These are phyloP conservation scores for Drosophila erecta DNA, from an alignment of 1,140 invertebrate genomes.

Conservation along the genomic window DNA sequence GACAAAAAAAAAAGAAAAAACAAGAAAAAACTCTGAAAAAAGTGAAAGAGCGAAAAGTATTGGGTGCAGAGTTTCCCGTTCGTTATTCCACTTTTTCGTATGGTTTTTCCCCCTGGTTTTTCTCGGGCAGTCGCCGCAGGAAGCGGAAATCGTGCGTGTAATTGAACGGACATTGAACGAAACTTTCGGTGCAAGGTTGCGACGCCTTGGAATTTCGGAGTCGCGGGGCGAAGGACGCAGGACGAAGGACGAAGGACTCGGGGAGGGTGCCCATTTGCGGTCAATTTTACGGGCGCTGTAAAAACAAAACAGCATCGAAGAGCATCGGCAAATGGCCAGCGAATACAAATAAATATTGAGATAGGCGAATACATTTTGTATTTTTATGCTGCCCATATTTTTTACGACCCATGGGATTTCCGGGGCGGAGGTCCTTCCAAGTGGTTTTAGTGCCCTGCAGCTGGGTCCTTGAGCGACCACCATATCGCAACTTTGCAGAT, in stretches of 20 bases:
- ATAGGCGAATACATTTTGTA: conserved; percentile 51
- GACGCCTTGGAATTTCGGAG: conserved; percentile 22
- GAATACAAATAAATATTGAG: conserved; percentile 51
- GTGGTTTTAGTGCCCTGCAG: conserved; percentile 27
- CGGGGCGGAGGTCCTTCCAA: background rate
- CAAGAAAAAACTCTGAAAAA: background rate
- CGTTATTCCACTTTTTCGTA: conserved; percentile 20
- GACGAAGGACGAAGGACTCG: too few species aligned
- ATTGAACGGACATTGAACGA: conserved; percentile 80
- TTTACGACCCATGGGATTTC: conserved; percentile 34
- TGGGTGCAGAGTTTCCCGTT: conserved; percentile 33
- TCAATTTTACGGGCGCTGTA: conserved; percentile 75
- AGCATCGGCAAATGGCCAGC: conserved; percentile 41
- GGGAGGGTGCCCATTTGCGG: conserved; percentile 57
- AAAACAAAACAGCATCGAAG: conserved; percentile 64
- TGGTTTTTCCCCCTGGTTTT: conserved; percentile 20
- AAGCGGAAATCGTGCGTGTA: conserved; percentile 80
- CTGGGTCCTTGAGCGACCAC: conserved; percentile 20
- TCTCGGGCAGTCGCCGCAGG: conserved; percentile 52
- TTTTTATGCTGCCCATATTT: conserved; percentile 46
- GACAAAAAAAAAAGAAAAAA: background rate
- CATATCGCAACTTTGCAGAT: conserved; percentile 29
- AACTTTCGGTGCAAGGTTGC: conserved; percentile 58
- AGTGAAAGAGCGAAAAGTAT: conserved; percentile 40
- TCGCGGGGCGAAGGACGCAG: background rate